Conservation (phyloP, 2,113 vertebrate genomes). For the Poecile atricapillus region DNA sequence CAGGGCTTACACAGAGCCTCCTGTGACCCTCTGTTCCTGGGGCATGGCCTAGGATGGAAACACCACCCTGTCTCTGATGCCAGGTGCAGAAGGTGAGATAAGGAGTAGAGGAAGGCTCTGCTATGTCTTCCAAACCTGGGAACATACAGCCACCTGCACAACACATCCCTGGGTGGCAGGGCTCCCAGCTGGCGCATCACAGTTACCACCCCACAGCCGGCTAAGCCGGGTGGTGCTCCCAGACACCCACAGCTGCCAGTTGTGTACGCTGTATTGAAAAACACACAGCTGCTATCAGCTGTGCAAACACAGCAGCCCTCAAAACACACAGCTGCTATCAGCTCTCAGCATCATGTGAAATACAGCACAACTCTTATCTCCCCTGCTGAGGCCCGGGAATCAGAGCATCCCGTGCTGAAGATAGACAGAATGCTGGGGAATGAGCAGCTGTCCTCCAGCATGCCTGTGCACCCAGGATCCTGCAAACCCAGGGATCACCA, state of each 20-base stretch:
- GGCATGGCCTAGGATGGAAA: background rate
- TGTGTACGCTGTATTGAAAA: rapidly evolving
- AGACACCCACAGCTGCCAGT: background rate
- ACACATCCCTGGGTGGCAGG: background rate
- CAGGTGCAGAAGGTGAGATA: background rate
- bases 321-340: conserved; percentile 3
- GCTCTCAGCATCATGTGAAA: background rate
- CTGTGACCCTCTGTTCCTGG: background rate
- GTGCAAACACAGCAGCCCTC: background rate
- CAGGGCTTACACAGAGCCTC: background rate
- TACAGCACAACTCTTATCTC: background rate
- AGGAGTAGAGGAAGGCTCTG: background rate
- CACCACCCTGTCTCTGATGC: background rate
- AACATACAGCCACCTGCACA: rapidly evolving
- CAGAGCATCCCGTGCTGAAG: rapidly evolving
- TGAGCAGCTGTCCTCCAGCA: background rate
- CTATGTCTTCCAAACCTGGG: background rate
- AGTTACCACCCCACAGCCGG: background rate
- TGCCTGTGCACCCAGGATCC: background rate
- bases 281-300: background rate
- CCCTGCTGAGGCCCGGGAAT: rapidly evolving
- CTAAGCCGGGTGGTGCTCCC: rapidly evolving
- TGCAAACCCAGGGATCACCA: background rate
- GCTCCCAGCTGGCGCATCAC: background rate
- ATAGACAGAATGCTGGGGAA: background rate